These are phyloP conservation scores for Argopecten irradians DNA, from an alignment of 1,140 invertebrate species.

Conservation along the genomic window DNA sequence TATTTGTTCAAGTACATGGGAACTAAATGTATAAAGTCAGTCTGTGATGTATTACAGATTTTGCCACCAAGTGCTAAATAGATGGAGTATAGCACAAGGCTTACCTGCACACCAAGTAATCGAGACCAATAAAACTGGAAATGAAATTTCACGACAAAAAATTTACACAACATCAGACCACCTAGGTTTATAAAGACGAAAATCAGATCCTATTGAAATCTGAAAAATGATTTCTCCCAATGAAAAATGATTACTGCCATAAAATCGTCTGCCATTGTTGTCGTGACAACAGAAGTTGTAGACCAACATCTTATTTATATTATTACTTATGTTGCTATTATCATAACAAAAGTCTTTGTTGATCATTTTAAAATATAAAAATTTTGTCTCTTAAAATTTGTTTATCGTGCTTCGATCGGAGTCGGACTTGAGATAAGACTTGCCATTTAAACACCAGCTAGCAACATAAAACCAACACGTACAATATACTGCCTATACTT, in stretches of 20 bases:
- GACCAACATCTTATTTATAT: slow-evolving; percentile 16
- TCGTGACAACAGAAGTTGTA: neutral
- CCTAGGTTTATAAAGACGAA: neutral
- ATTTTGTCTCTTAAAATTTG: slow-evolving; percentile 17
- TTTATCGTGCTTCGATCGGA: neutral
- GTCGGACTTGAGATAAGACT: neutral
- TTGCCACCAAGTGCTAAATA: neutral
- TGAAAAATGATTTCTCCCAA: neutral
- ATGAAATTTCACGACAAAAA: neutral
- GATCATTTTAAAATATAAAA: slow-evolving; percentile 19
- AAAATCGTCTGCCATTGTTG: neutral
- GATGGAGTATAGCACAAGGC: neutral
- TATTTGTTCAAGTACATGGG: neutral
- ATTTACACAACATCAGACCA: neutral
- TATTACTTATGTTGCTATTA: neutral
- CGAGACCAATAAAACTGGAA: slow-evolving; percentile 3
- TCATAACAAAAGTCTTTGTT: neutral
- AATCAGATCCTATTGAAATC: neutral
- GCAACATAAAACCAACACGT: neutral
- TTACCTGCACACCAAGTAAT: slow-evolving; percentile 4
- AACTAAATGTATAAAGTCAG: neutral
- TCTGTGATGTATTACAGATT: neutral
- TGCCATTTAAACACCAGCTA: neutral
- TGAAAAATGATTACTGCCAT: neutral
- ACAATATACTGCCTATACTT: neutral